A percentile compares a stretch with the other conserved stretches of the same genome.
Conservation (phyloP, 2,888 invertebrate genomes). For the Drosophila hamatofila region DNA sequence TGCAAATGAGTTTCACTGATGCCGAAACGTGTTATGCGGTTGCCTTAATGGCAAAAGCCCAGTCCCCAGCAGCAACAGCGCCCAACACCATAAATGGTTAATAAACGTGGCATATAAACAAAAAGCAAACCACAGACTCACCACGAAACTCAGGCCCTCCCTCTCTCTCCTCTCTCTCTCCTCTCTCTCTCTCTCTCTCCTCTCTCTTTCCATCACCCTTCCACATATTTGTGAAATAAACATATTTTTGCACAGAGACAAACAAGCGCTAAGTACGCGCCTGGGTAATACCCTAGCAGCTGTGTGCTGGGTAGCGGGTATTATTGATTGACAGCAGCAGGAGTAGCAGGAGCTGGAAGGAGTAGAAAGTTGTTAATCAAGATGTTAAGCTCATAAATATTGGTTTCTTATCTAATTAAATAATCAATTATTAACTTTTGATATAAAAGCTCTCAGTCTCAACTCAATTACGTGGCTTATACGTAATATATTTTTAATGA, state of each 20-base stretch:
- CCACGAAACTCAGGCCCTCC: not conserved
- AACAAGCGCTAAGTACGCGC: slow-evolving; percentile 12
- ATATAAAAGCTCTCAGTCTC: not conserved
- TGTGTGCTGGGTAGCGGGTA: not conserved
- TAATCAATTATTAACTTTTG: slow-evolving; percentile 4
- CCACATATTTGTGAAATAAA: slow-evolving; percentile 14
- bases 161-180: not conserved
- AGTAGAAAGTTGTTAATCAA: not conserved
- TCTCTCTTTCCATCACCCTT: not conserved
- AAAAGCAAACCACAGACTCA: slow-evolving; percentile 38
- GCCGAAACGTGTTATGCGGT: slow-evolving; percentile 59
- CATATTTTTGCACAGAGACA: slow-evolving; percentile 26
- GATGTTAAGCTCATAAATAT: slow-evolving; percentile 1
- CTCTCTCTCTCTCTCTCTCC: not conserved
- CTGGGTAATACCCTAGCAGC: slow-evolving; percentile 3
- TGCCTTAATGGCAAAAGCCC: slow-evolving; percentile 30
- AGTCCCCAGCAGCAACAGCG: not conserved
- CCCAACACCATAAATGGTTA: slow-evolving; percentile 10
- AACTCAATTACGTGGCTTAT: not conserved
- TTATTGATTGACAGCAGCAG: not conserved
- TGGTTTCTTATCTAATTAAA: not conserved
- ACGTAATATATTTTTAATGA: slow-evolving; percentile 3
- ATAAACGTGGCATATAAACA: slow-evolving; percentile 32
- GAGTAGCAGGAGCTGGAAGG: not conserved
- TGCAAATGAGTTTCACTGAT: slow-evolving; percentile 49